Percentiles rank a stretch among this genome's conserved stretches.
phyloP scores from a whole-genome alignment of 2,888 invertebrate species.

The Meteorus cinctellus region DNA sequence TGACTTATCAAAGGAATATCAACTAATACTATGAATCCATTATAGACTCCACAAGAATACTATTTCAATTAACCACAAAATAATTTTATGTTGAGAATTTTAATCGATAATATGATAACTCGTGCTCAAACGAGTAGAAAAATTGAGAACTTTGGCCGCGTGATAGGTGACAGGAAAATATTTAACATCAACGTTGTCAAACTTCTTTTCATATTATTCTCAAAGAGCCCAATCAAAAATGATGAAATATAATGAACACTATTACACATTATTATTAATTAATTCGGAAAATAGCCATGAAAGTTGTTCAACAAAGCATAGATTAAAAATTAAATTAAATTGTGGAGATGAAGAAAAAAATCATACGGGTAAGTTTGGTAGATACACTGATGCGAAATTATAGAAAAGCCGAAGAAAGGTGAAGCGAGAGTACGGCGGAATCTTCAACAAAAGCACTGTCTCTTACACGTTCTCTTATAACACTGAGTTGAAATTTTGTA shows the following conservation, averaged over 20 bases:
- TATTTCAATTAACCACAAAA: neutral
- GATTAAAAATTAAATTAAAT: neutral
- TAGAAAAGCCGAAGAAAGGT: neutral
- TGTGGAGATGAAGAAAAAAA: conserved; percentile 28
- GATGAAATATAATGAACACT: neutral
- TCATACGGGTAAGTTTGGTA: conserved; percentile 35
- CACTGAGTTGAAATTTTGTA: neutral
- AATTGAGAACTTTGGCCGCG: neutral
- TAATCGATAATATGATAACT: neutral
- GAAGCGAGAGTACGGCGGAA: neutral
- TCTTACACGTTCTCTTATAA: neutral
- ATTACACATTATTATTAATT: too few species aligned
- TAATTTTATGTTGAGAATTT: too few species aligned
- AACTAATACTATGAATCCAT: neutral
- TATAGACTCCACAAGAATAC: neutral
- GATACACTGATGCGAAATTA: conserved; percentile 35
- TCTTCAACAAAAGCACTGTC: neutral
- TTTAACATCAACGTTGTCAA: neutral
- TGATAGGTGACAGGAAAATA: too few species aligned
- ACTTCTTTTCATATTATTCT: neutral
- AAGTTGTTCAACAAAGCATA: neutral
- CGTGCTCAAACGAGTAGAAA: neutral
- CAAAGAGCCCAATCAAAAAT: neutral
- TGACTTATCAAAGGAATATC: neutral
- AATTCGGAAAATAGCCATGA: too few species aligned